These are phyloP conservation scores for Muschampia plurimacula DNA, from an alignment of 2,888 invertebrate genomes.

Conservation along the genomic window DNA sequence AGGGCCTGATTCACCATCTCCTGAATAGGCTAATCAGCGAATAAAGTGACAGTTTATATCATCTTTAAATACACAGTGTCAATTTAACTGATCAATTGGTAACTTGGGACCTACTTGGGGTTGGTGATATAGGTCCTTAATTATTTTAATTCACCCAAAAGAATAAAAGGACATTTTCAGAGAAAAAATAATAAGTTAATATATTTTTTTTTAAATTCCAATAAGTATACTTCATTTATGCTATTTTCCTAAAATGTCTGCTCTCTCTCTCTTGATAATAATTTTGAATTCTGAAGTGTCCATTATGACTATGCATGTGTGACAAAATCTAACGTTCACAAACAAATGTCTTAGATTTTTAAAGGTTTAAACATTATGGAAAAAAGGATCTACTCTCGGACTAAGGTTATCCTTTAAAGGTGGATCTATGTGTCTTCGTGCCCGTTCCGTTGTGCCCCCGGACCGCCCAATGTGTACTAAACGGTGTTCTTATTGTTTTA, in stretches of 20 bases:
- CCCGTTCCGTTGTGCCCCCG: slow-evolving; percentile 82
- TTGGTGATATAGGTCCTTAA: too few species aligned
- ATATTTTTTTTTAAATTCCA: not conserved
- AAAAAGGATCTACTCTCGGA: slow-evolving; percentile 82
- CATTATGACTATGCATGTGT: slow-evolving; percentile 35
- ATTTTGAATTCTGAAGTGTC: slow-evolving; percentile 5
- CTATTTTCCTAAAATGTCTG: not conserved
- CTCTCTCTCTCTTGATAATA: not conserved
- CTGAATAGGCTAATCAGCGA: too few species aligned
- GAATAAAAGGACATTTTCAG: not conserved
- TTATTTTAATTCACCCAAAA: not conserved
- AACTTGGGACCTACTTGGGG: too few species aligned
- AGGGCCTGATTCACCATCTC: too few species aligned
- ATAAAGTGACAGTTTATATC: too few species aligned
- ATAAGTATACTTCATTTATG: not conserved
- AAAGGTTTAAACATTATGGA: slow-evolving; percentile 82
- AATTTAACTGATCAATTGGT: too few species aligned
- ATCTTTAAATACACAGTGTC: too few species aligned
- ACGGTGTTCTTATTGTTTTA: slow-evolving; percentile 94
- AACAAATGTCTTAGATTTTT: slow-evolving; percentile 76
- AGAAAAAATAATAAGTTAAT: not conserved
- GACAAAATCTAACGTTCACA: slow-evolving; percentile 37
- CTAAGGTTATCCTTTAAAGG: slow-evolving; percentile 80
- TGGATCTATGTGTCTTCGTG: slow-evolving; percentile 84
- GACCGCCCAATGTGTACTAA: slow-evolving; percentile 89